Percentiles rank a stretch among this genome's conserved stretches.
phyloP scores from a whole-genome alignment of 2,888 invertebrate genomes.

The Podotricha telesiphe region DNA sequence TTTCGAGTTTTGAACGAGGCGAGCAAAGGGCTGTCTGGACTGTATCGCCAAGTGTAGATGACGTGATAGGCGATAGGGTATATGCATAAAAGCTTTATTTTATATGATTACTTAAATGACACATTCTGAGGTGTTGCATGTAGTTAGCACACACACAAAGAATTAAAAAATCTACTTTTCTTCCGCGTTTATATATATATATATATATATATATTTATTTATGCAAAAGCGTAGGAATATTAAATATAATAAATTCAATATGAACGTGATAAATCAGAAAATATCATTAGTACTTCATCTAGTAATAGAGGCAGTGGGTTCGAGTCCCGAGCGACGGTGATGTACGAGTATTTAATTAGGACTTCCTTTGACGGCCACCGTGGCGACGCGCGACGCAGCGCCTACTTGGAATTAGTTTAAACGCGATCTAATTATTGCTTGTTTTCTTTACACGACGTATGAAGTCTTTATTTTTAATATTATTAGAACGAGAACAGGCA shows the following conservation, averaged over 20 bases:
- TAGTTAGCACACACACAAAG: too few relatives aligned
- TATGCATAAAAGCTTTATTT: too few relatives aligned
- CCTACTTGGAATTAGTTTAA: conserved; percentile 51
- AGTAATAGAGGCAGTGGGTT: conserved; percentile 59
- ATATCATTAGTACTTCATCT: conserved; percentile 46
- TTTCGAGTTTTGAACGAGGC: conserved; percentile 30
- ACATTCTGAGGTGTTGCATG: too few relatives aligned
- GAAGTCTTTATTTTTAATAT: conserved; percentile 41
- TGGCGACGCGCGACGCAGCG: conserved; percentile 43
- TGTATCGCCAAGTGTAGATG: too few relatives aligned
- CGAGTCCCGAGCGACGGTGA: conserved; percentile 61
- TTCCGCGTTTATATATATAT: too few relatives aligned
- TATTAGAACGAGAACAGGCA: conserved; percentile 5
- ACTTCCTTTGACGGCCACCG: conserved; percentile 61
- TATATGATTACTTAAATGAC: too few relatives aligned
- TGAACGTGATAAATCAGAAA: neutral
- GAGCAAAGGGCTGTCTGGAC: neutral
- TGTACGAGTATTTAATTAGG: conserved; percentile 80
- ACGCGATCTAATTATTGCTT: conserved; percentile 46
- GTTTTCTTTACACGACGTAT: conserved; percentile 44
- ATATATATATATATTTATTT: too few relatives aligned
- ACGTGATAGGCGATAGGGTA: too few relatives aligned
- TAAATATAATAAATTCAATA: neutral
- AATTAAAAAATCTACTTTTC: too few relatives aligned
- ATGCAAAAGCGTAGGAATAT: neutral